These are phyloP conservation scores for Cherax quadricarinatus DNA, from an alignment of 1,140 invertebrate species.

Conservation along the genomic window DNA sequence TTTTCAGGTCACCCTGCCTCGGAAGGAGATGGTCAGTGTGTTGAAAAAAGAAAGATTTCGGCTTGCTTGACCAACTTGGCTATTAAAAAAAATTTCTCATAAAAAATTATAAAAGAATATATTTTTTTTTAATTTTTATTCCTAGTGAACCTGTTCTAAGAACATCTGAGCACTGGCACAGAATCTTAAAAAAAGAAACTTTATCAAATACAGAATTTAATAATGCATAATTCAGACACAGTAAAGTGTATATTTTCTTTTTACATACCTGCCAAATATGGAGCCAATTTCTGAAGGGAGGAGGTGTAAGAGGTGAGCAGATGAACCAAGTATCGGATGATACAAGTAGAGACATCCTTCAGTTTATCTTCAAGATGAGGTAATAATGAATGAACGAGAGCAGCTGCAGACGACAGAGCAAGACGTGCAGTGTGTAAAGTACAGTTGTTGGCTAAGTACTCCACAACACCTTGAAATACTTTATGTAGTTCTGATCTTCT, in stretches of 20 bases:
- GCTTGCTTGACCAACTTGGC: too few relatives aligned
- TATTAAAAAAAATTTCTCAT: too few relatives aligned
- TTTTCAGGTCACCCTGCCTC: too few relatives aligned
- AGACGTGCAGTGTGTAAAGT: neutral
- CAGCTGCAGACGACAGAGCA: slow-evolving; percentile 11
- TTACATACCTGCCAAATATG: slow-evolving; percentile 21
- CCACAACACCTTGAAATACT: slow-evolving; percentile 23
- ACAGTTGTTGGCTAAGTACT: neutral
- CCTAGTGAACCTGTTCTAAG: too few relatives aligned
- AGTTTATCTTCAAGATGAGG: neutral
- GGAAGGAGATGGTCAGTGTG: too few relatives aligned
- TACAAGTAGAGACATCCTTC: neutral
- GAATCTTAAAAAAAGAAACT: too few relatives aligned
- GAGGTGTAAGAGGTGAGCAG: slow-evolving; percentile 26
- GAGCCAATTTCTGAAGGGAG: neutral
- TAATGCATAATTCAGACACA: too few relatives aligned
- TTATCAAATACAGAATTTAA: too few relatives aligned
- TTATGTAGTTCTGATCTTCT: slow-evolving; percentile 21
- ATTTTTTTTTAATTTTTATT: too few relatives aligned
- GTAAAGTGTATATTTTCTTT: neutral
- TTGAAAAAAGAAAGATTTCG: too few relatives aligned
- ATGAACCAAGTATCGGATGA: slow-evolving; percentile 23
- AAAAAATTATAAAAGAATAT: too few relatives aligned
- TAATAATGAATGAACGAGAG: slow-evolving; percentile 10
- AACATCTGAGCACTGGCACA: too few relatives aligned